These are phyloP conservation scores for Caenorhabditis latens DNA, from an alignment of 1,140 invertebrate genomes.

Conservation along the genomic window DNA sequence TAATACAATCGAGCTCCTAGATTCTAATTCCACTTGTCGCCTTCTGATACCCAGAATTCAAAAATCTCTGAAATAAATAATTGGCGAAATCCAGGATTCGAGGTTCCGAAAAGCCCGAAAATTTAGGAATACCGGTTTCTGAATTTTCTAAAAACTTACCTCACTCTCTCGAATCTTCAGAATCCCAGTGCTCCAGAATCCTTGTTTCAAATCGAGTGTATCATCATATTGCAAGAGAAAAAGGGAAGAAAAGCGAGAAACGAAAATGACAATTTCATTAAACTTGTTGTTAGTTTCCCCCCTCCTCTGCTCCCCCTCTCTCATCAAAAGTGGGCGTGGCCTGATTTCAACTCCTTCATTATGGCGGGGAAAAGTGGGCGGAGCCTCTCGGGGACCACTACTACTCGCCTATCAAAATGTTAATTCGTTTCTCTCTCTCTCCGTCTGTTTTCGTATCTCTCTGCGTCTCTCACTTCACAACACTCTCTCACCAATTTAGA, in stretches of 20 bases:
- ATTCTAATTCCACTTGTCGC: too few species aligned
- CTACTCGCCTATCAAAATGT: conserved; percentile 16
- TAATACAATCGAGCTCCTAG: too few species aligned
- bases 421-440: background rate
- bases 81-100: too few species aligned
- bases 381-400: background rate
- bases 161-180: too few species aligned
- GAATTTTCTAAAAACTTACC: background rate
- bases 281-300: conserved; percentile 10
- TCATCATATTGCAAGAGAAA: background rate
- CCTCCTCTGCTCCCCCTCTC: background rate
- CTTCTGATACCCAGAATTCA: too few species aligned
- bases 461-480: background rate
- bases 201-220: background rate
- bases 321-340: background rate
- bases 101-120: too few species aligned
- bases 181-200: too few species aligned
- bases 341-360: background rate
- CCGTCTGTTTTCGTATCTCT: background rate
- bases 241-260: background rate
- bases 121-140: too few species aligned
- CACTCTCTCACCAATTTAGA: conserved; percentile 21
- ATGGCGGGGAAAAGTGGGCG: background rate
- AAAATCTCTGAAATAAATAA: too few species aligned
- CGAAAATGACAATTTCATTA: conserved; percentile 52